Conservation (phyloP, 2,113 vertebrate genomes). For the Crotalus helleri region DNA sequence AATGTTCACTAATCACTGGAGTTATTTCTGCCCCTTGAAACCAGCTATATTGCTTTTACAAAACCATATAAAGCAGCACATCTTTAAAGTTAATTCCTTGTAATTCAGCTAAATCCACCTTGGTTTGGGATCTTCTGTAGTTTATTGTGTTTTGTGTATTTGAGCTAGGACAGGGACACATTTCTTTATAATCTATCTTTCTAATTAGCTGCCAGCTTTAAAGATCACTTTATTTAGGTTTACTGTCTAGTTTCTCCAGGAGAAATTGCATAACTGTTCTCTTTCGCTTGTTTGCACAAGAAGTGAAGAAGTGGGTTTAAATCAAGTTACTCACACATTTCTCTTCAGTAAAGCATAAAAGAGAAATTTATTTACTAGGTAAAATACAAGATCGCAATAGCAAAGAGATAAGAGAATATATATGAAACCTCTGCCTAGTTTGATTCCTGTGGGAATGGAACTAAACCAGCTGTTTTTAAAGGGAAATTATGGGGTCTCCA, state of each 20-base stretch:
- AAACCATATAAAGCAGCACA: neutral
- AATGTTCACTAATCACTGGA: slow-evolving; percentile 10
- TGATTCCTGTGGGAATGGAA: neutral
- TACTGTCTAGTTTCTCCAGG: neutral
- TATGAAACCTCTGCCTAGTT: neutral
- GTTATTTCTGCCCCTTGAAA: neutral
- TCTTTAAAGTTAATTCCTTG: neutral
- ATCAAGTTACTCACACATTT: neutral
- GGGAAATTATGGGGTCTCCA: neutral
- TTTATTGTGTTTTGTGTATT: neutral
- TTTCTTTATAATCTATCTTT: neutral
- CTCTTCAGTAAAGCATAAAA: neutral
- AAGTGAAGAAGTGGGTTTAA: neutral
- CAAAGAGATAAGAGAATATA: neutral
- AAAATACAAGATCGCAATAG: neutral
- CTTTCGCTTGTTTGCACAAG: neutral
- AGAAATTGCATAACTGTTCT: neutral
- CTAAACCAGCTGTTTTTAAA: neutral
- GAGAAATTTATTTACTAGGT: neutral
- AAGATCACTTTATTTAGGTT: neutral
- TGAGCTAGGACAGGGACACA: neutral
- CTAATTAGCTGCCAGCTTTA: neutral
- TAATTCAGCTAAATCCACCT: neutral
- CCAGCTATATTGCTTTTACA: slow-evolving; percentile 3
- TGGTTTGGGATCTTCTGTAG: neutral